These are phyloP conservation scores for Galerucella nymphaeae DNA, from an alignment of 2,888 invertebrate genomes.

Conservation along the genomic window DNA sequence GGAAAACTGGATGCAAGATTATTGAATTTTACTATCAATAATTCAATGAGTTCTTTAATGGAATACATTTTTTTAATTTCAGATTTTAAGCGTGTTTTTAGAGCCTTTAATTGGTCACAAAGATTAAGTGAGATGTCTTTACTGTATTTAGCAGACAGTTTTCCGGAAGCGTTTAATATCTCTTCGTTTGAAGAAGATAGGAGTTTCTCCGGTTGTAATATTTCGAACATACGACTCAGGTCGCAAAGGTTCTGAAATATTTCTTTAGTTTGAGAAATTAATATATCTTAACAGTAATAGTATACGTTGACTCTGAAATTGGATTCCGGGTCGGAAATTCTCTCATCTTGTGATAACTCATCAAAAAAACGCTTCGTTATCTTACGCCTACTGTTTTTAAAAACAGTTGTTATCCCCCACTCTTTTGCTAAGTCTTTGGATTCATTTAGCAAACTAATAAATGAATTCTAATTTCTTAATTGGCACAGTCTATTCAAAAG, in stretches of 20 bases:
- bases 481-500: slow-evolving; percentile 44
- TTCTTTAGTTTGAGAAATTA: slow-evolving; percentile 37
- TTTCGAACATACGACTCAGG: slow-evolving; percentile 21
- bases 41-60: slow-evolving; percentile 51
- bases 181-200: slow-evolving; percentile 52
- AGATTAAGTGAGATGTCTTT: slow-evolving; percentile 47
- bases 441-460: slow-evolving; percentile 21
- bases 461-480: slow-evolving; percentile 38
- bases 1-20: slow-evolving; percentile 49
- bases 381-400: slow-evolving; percentile 19
- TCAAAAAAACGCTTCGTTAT: slow-evolving; percentile 42
- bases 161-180: slow-evolving; percentile 33
- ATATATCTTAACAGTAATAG: slow-evolving; percentile 44
- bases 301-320: slow-evolving; percentile 40
- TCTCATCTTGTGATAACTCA: slow-evolving; percentile 48
- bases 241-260: slow-evolving; percentile 18
- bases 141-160: slow-evolving; percentile 40
- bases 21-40: slow-evolving; percentile 50
- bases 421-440: slow-evolving; percentile 47
- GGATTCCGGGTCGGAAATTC: slow-evolving; percentile 43
- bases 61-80: slow-evolving; percentile 49
- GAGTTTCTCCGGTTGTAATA: slow-evolving; percentile 48
- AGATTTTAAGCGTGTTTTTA: slow-evolving; percentile 41
- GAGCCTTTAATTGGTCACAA: slow-evolving; percentile 48
- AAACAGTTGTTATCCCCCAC: slow-evolving; percentile 47